Base-by-base conservation (phyloP, 2,888 invertebrate species). In the Macaria notata region DNA sequence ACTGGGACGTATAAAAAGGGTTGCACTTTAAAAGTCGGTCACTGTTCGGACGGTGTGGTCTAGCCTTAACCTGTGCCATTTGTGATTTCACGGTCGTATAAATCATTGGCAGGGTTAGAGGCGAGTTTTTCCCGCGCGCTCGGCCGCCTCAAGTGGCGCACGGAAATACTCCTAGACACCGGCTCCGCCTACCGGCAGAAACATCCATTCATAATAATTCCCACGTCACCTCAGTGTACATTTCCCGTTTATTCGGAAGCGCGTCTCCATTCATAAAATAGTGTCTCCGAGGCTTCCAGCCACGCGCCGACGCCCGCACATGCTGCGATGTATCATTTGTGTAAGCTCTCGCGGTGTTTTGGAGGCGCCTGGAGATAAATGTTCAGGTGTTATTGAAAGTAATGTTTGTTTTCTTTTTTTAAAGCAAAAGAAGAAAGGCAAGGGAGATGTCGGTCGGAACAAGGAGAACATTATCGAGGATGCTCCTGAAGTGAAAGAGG, bases 101-200 rank as follows among this genome's bases (percentile, higher is more conserved):
- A 79, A 83, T 84, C 81, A 82, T 78, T 81, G 78, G 79, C 82
- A 75, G 79, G 78, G 79, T 79, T 84, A 83, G 83, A 83, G 79
- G 81, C 73, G 68, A 75, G 80, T 85, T 88, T 87, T 88, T 84
- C 85, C 75, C 83, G 78, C 74, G 70, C 73, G 72, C 83, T 86
- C 83, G 79, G 75, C 64, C 69, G 68, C 72, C 78, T 88, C 88
- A 86, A 89, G 90, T 85, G 86, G 79, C 64, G 78, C 76, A 84
- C 83, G 76, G 79, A 87, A 88, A 88, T 88, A 90, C 78, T 79
- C 69, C 74, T 80, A 87, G 83, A 84, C 85, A 79, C 76, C 82
- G 82, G 83, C 84, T 79, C 76, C 82, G 82, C 83, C 81, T 81
- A 79, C 83, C 76, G 69, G 66, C 62, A 65, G 56, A 59, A 69